Evolutionary conservation across 2,113 vertebrate genomes (phyloP).

Genomic region (Turnix velox): DNA sequence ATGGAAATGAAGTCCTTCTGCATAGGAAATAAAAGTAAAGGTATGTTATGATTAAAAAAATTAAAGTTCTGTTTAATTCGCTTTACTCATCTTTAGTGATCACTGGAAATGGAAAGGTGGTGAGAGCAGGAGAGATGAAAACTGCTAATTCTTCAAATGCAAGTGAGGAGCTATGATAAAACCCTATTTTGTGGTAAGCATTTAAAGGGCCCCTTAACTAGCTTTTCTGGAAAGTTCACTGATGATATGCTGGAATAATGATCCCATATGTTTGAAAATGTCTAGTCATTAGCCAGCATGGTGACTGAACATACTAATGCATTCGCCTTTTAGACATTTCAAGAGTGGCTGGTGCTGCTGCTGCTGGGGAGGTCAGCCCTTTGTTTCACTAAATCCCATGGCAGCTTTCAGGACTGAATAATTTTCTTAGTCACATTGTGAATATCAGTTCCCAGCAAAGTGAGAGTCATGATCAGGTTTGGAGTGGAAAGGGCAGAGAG

Average conservation of each 20-base stretch:
- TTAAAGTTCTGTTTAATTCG: conserved; percentile 62
- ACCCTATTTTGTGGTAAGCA: conserved; percentile 71
- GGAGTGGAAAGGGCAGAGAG: not conserved
- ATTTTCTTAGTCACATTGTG: conserved; percentile 48
- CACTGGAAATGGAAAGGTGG: conserved; percentile 48
- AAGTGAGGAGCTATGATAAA: conserved; percentile 61
- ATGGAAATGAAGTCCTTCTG: conserved; percentile 21
- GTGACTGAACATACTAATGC: conserved; percentile 71
- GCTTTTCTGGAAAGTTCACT: conserved; percentile 77
- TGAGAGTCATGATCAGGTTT: not conserved
- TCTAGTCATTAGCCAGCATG: conserved; percentile 71
- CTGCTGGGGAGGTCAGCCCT: conserved; percentile 41
- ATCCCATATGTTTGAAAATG: conserved; percentile 70
- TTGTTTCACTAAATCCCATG: conserved; percentile 47
- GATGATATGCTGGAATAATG: conserved; percentile 74
- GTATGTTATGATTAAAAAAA: conserved; percentile 63
- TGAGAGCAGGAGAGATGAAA: conserved; percentile 32
- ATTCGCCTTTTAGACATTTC: conserved; percentile 67
- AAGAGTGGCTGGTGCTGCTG: conserved; percentile 1
- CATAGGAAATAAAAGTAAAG: conserved; percentile 52
- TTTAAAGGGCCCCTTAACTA: conserved; percentile 75
- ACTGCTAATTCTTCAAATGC: conserved; percentile 62
- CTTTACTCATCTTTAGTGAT: conserved; percentile 58
- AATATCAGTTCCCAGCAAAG: conserved; percentile 32
- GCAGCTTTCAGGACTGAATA: not conserved